Evolutionary conservation across 1,140 invertebrate species (phyloP).

Genomic region (Drosophila insularis): DNA sequence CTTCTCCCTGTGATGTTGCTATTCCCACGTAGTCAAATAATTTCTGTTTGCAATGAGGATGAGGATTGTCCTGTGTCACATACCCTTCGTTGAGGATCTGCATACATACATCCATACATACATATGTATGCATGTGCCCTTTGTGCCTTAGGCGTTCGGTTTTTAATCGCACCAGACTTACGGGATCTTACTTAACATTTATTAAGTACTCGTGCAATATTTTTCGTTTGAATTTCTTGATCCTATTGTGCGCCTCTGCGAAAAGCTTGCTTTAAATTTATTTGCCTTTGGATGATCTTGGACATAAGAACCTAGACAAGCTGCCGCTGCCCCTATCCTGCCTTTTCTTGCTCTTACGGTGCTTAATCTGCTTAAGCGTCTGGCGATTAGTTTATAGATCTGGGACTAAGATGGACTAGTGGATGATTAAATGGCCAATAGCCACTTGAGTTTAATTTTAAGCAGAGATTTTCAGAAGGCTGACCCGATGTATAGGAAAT

Average conservation of each 20-base stretch:
- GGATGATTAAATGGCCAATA: constrained; percentile 51
- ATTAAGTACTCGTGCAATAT: constrained; percentile 54
- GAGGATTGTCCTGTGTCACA: constrained; percentile 15
- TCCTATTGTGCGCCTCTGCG: constrained; percentile 27
- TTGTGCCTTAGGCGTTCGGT: constrained; percentile 52
- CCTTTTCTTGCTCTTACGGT: no score
- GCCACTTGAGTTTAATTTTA: constrained; percentile 69
- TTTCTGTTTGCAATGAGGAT: background rate
- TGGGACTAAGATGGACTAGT: constrained; percentile 17
- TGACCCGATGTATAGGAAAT: background rate
- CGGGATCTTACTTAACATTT: constrained; percentile 77
- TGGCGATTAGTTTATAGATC: constrained; percentile 46
- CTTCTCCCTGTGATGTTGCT: constrained; percentile 6
- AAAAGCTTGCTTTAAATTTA: constrained; percentile 69
- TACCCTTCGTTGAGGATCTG: constrained; percentile 24
- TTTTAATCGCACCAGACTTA: constrained; percentile 77
- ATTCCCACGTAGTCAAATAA: constrained; percentile 53
- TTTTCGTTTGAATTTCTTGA: constrained; percentile 59
- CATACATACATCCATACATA: no score
- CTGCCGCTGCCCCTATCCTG: constrained; percentile 22
- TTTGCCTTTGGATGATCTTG: constrained; percentile 46
- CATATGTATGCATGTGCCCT: no score
- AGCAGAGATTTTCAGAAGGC: constrained; percentile 50
- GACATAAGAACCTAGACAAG: constrained; percentile 8
- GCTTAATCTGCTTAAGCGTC: constrained; percentile 69